Percentiles rank a stretch among this genome's conserved stretches.
phyloP scores from a whole-genome alignment of 1,140 invertebrate species.

The Apis florea region DNA sequence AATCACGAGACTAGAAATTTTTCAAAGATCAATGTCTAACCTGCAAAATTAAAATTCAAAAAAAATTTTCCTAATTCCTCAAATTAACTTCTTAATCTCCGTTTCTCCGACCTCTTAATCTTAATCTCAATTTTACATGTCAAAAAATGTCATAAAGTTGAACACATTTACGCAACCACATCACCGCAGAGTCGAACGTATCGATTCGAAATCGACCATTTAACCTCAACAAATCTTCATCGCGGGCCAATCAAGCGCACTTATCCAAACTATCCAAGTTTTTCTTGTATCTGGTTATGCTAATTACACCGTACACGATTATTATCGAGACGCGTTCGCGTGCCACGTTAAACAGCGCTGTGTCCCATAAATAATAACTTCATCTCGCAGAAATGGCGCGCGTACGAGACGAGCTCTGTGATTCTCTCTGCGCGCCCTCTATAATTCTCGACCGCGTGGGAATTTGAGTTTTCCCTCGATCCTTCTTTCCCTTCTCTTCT shows the following conservation, averaged over 20 bases:
- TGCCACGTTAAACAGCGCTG: constrained; percentile 54
- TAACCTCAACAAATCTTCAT: too few species aligned
- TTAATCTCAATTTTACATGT: too few species aligned
- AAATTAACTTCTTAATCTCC: too few species aligned
- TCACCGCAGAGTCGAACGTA: constrained; percentile 22
- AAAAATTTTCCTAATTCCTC: too few species aligned
- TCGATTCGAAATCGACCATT: constrained; percentile 15
- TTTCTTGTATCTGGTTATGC: constrained; percentile 58
- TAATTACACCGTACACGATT: constrained; percentile 60
- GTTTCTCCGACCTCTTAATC: too few species aligned
- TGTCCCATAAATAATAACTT: constrained; percentile 65
- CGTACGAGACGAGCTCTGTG: neutral
- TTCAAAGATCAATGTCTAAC: too few species aligned
- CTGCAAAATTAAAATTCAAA: too few species aligned
- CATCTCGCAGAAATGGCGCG: constrained; percentile 51
- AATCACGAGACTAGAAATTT: too few species aligned
- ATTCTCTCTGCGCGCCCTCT: too few species aligned
- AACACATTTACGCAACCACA: neutral
- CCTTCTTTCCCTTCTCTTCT: too few species aligned
- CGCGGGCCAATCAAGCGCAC: too few species aligned
- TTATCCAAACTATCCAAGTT: constrained; percentile 3
- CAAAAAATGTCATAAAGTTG: neutral
- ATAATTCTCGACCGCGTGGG: constrained; percentile 11
- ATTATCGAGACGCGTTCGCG: constrained; percentile 50
- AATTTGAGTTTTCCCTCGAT: constrained; percentile 19